Conservation (phyloP, 1,140 invertebrate species). For the Caenorhabditis briggsae region DNA sequence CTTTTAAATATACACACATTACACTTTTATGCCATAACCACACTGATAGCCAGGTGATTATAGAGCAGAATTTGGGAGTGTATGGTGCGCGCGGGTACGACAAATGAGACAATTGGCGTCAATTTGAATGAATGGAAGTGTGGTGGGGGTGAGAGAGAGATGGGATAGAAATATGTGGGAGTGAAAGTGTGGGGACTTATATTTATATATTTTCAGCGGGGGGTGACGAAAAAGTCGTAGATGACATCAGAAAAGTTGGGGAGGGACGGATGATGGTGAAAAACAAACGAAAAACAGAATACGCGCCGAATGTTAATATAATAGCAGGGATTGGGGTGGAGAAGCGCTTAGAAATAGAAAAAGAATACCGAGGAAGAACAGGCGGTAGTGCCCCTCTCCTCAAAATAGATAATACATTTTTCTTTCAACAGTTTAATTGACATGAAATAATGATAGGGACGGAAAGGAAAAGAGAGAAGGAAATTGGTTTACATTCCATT, state of each 20-base stretch:
- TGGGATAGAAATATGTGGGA: background rate
- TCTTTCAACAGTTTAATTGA: background rate
- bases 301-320: background rate
- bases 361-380: background rate
- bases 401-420: background rate
- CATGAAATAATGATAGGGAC: background rate
- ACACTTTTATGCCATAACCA: no score
- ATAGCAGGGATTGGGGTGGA: background rate
- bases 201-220: background rate
- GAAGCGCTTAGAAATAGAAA: background rate
- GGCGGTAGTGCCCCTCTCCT: background rate
- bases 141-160: background rate
- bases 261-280: constrained; percentile 4
- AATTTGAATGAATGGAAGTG: background rate
- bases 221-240: background rate
- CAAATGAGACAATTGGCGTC: no score
- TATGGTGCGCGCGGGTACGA: no score
- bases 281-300: background rate
- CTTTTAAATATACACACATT: no score
- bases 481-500: constrained; percentile 37
- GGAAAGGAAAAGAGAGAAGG: background rate
- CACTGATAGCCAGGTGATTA: no score
- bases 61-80: background rate
- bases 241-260: constrained; percentile 20
- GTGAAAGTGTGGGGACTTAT: background rate